These are phyloP conservation scores for Strix occidentalis DNA, from an alignment of 2,797 vertebrate species.

Conservation along the genomic window DNA sequence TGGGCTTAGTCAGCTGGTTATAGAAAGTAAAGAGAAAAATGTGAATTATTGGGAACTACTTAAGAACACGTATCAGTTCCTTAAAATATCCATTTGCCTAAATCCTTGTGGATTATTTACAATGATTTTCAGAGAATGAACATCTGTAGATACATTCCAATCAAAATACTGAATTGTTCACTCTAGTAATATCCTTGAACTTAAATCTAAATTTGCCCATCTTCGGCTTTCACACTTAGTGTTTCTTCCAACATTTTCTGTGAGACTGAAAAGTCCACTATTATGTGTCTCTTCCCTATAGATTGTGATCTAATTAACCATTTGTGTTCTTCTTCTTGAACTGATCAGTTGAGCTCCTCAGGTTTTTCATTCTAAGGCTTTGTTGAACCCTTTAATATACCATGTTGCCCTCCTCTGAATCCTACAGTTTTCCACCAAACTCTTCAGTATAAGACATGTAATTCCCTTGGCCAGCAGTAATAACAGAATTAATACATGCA, in stretches of 20 bases:
- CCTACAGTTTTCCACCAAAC: background rate
- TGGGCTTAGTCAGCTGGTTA: conserved; percentile 11
- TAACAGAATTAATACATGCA: background rate
- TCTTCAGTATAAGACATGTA: background rate
- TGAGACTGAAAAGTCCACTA: background rate
- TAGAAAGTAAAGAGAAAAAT: conserved; percentile 26
- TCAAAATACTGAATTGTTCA: background rate
- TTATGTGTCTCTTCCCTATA: background rate
- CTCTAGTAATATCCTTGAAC: background rate
- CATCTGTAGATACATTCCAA: background rate
- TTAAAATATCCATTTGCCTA: background rate
- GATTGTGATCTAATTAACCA: background rate
- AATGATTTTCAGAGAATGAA: background rate
- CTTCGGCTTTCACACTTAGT: background rate
- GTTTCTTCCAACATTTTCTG: background rate
- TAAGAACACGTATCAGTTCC: background rate
- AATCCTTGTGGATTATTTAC: background rate
- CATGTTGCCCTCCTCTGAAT: background rate
- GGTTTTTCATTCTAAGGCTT: background rate
- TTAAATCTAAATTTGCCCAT: background rate
- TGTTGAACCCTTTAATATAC: background rate
- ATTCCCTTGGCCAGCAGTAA: background rate
- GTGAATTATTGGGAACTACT: background rate
- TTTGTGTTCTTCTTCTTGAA: background rate
- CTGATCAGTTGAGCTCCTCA: background rate